phyloP scores from a whole-genome alignment of 2,797 vertebrate species.

The Microctenopoma lineatum region DNA sequence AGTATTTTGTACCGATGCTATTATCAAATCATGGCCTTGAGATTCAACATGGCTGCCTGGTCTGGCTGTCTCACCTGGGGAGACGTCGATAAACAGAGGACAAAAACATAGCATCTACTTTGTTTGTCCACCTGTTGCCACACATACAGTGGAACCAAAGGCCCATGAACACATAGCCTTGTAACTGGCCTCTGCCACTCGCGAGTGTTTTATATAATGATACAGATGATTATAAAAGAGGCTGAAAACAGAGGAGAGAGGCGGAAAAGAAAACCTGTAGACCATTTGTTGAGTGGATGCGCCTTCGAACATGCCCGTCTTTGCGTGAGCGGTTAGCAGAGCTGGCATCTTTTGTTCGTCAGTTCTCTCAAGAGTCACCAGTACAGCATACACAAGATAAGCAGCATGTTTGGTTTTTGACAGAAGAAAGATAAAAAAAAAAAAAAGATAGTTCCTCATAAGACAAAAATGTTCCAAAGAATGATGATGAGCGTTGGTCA shows the following conservation, averaged over 20 bases:
- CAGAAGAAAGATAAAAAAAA: slow-evolving; percentile 48
- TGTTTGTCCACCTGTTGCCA: slow-evolving; percentile 59
- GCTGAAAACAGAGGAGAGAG: slow-evolving; percentile 25
- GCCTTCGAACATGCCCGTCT: slow-evolving; percentile 46
- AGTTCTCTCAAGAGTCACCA: slow-evolving; percentile 68
- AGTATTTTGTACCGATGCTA: slow-evolving; percentile 46
- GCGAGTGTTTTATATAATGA: slow-evolving; percentile 58
- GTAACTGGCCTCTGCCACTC: slow-evolving; percentile 56
- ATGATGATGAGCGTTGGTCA: slow-evolving; percentile 77
- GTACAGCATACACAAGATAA: slow-evolving; percentile 82
- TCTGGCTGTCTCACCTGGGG: slow-evolving; percentile 46
- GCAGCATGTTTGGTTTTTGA: slow-evolving; percentile 86
- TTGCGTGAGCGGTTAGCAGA: slow-evolving; percentile 47
- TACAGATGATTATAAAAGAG: slow-evolving; percentile 59
- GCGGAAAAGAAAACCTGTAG: slow-evolving; percentile 23
- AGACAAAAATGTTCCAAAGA: slow-evolving; percentile 67
- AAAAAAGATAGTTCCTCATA: slow-evolving; percentile 56
- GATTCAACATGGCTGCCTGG: slow-evolving; percentile 60
- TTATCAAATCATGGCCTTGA: slow-evolving; percentile 53
- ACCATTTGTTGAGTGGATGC: slow-evolving; percentile 56
- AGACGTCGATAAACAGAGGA: slow-evolving; percentile 54
- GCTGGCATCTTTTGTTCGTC: slow-evolving; percentile 59
- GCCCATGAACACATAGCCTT: slow-evolving; percentile 58
- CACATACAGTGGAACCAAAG: slow-evolving; percentile 62
- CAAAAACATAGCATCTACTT: slow-evolving; percentile 58